Evolutionary conservation across 1,140 invertebrate genomes (phyloP).

Genomic region (Theocolax elegans): DNA sequence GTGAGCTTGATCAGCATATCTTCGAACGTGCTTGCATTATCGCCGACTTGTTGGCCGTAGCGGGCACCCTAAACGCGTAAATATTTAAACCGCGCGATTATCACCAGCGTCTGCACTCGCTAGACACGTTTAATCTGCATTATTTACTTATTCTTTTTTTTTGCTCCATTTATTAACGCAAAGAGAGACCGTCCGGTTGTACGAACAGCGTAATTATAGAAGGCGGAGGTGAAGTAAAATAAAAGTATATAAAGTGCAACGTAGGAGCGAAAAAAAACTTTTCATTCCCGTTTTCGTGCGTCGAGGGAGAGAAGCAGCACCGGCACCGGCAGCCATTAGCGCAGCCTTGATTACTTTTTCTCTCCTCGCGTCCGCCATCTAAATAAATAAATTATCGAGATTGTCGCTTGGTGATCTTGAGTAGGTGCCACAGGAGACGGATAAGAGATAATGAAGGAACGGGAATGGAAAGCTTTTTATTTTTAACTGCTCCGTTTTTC

Average conservation of each 20-base stretch:
- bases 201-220: slow-evolving; percentile 63
- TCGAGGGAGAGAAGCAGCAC: slow-evolving; percentile 35
- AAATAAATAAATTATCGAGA: slow-evolving; percentile 69
- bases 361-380: slow-evolving; percentile 56
- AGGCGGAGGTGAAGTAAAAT: slow-evolving; percentile 50
- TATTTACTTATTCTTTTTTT: slow-evolving; percentile 56
- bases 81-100: slow-evolving; percentile 32
- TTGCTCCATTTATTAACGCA: not conserved
- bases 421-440: slow-evolving; percentile 53
- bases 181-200: not conserved
- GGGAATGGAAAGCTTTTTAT: slow-evolving; percentile 60
- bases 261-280: slow-evolving; percentile 56
- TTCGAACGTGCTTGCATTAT: slow-evolving; percentile 6
- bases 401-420: slow-evolving; percentile 47
- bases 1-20: slow-evolving; percentile 21
- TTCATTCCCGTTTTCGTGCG: slow-evolving; percentile 38
- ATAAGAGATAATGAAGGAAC: slow-evolving; percentile 64
- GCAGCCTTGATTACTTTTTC: slow-evolving; percentile 68
- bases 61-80: slow-evolving; percentile 22
- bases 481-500: slow-evolving; percentile 53
- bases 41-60: no score
- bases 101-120: slow-evolving; percentile 38
- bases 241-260: slow-evolving; percentile 42
- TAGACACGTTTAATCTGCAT: slow-evolving; percentile 64
- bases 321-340: slow-evolving; percentile 65